These are phyloP conservation scores for Drosophila picticornis DNA, from an alignment of 2,888 invertebrate species.

Conservation along the genomic window DNA sequence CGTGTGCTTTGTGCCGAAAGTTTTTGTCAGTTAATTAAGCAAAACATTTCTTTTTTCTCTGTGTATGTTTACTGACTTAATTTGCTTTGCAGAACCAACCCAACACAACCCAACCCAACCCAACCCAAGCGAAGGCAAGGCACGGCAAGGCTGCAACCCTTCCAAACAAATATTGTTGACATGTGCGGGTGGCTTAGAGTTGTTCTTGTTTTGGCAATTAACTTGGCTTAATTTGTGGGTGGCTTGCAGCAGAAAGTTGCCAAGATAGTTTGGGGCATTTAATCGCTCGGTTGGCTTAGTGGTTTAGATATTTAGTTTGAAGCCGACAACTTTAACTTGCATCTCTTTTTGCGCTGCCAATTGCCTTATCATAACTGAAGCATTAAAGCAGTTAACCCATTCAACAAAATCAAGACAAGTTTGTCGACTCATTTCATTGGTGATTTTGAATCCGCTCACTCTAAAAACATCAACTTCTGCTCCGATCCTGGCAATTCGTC, in stretches of 20 bases:
- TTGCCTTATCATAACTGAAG: constrained; percentile 27
- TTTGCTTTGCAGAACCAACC: constrained; percentile 55
- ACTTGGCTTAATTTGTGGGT: constrained; percentile 60
- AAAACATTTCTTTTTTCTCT: constrained; percentile 63
- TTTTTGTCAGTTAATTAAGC: constrained; percentile 80
- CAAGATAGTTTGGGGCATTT: constrained; percentile 44
- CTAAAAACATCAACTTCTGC: neutral
- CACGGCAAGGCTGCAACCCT: neutral
- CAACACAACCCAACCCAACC: constrained; percentile 18
- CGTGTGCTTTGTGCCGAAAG: constrained; percentile 57
- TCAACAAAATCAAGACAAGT: neutral
- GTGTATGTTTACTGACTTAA: constrained; percentile 61
- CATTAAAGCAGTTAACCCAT: neutral
- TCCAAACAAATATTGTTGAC: constrained; percentile 49
- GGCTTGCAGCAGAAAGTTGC: constrained; percentile 33
- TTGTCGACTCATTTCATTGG: neutral
- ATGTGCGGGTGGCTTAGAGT: constrained; percentile 59
- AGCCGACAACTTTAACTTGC: constrained; percentile 14
- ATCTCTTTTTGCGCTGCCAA: constrained; percentile 13
- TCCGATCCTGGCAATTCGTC: too few species aligned
- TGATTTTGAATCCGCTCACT: neutral
- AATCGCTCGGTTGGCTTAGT: constrained; percentile 38
- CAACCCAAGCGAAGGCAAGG: neutral
- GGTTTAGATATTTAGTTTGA: constrained; percentile 11
- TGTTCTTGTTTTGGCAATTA: constrained; percentile 50